These are phyloP conservation scores for Ochropleura plecta DNA, from an alignment of 2,888 invertebrate species.

Conservation along the genomic window DNA sequence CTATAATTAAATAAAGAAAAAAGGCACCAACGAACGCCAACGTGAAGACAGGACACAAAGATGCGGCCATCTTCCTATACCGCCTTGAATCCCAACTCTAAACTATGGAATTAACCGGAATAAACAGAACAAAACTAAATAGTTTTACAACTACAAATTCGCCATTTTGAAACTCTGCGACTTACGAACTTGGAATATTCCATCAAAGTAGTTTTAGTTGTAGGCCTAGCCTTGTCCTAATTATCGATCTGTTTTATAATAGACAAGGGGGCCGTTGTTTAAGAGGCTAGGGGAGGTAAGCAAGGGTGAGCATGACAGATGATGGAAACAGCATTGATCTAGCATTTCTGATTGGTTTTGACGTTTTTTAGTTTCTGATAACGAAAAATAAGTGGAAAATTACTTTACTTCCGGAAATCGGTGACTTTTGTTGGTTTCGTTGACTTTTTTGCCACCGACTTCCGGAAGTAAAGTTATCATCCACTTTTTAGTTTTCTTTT, in stretches of 20 bases:
- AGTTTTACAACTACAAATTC: slow-evolving; percentile 21
- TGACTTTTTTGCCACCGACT: too few species aligned
- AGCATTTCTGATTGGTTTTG: background rate
- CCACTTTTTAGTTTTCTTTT: too few species aligned
- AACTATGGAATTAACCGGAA: background rate
- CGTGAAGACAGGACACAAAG: background rate
- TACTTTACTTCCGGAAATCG: too few species aligned
- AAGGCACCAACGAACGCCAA: background rate
- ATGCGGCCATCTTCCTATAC: background rate
- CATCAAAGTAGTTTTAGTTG: slow-evolving; percentile 38
- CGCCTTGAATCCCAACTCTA: background rate
- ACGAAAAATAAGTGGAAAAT: too few species aligned
- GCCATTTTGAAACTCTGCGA: background rate
- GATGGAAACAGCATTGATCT: background rate
- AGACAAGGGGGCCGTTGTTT: slow-evolving; percentile 22
- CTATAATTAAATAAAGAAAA: background rate
- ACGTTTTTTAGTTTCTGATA: too few species aligned
- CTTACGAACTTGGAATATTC: slow-evolving; percentile 22
- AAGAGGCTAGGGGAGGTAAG: slow-evolving; percentile 16
- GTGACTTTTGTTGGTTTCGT: too few species aligned
- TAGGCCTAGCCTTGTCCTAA: slow-evolving; percentile 33
- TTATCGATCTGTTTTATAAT: slow-evolving; percentile 51
- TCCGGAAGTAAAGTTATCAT: too few species aligned
- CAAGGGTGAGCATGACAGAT: slow-evolving; percentile 13
- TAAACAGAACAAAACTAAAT: slow-evolving; percentile 9